Evolutionary conservation across 2,113 vertebrate genomes (phyloP), one percentile per base, ranked within the genome.

Genomic region (Myotis yumanensis): DNA sequence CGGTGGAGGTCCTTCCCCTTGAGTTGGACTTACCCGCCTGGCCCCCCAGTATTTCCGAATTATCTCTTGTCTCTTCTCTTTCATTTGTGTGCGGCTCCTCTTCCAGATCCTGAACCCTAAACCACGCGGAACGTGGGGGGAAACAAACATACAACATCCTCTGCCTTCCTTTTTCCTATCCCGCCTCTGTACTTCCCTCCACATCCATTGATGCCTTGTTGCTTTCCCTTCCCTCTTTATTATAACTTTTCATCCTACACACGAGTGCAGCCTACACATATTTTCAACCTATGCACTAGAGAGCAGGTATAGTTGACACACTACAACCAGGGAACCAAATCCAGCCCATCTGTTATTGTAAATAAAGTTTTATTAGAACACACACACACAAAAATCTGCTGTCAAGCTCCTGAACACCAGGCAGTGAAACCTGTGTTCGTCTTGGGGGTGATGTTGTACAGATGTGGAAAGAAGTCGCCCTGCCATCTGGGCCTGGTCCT

Each of bases 381-480:
- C 54, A 62, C 43, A 43, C 43, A 43, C 43, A 43, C 43, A 43
- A 1, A 43, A 43, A 43, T 43, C 43, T 43, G 43, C 0, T 43
- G 5, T 54, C 10, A 86, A 2, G 0, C 84, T 92, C 64, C 72
- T n/a, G 30, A 97, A 82, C 28, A 98, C 93, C 51, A 98, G 17
- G n/a, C 98, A 98, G 11, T 20, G 57, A 76, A 98, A 98, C 0
- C 11, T 95, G 66, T 32, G 96, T 0, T 69, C 64, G 30, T 98
- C 98, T 0, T 86, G 89, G 11, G 97, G 37, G 95, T 98, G 97
- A 98, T 54, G 0, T 98, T 97, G 32, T 51, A 46, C 18, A 98
- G 83, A 0, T 23, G 40, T 25, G 98, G 96, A 30, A 98, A 98
- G 97, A 98, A 98, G 93, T 98, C 46, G 0, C 98, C 98, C 0